Evolutionary conservation across 2,797 vertebrate species (phyloP).

Genomic region (Ctenosaura bakeri): DNA sequence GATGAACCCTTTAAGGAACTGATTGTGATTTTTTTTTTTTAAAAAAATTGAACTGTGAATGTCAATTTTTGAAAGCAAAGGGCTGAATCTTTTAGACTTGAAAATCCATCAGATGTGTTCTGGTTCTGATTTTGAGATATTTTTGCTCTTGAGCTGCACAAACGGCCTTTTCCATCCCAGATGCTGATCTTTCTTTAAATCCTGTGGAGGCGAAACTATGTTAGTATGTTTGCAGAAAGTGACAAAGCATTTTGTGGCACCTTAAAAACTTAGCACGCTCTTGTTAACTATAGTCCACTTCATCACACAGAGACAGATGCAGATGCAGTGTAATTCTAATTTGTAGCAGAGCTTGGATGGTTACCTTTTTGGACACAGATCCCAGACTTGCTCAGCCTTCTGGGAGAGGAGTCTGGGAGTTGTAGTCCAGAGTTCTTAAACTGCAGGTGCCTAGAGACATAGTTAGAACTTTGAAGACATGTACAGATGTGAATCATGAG

Average conservation of each 20-base stretch:
- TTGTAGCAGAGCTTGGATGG: too few species aligned
- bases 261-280: neutral
- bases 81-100: neutral
- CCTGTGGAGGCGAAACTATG: neutral
- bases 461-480: too few species aligned
- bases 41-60: neutral
- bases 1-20: neutral
- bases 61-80: slow-evolving; percentile 3
- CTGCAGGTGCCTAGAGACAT: too few species aligned
- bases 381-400: too few species aligned
- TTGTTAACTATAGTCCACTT: neutral
- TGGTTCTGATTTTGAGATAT: neutral
- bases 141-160: neutral
- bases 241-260: neutral
- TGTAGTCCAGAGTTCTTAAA: too few species aligned
- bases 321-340: neutral
- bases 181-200: neutral
- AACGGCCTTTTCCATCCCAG: too few species aligned
- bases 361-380: too few species aligned
- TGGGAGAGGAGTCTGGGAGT: too few species aligned
- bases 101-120: neutral
- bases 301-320: neutral
- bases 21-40: neutral
- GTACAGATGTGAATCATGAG: too few species aligned
- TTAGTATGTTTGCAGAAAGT: neutral